Conservation (phyloP, 2,797 vertebrate species). For the Hylomyscus alleni region DNA sequence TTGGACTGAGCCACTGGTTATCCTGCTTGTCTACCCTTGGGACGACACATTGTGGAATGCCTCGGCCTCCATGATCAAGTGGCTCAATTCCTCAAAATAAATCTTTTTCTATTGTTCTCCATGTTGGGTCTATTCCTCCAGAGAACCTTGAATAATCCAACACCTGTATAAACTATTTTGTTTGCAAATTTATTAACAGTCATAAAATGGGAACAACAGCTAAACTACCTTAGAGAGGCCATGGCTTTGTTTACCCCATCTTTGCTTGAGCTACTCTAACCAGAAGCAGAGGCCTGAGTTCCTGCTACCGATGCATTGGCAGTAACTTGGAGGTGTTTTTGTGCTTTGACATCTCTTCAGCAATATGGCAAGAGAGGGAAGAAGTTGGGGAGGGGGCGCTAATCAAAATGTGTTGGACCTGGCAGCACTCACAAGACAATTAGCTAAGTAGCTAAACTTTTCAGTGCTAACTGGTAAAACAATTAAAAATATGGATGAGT, state of each 20-base stretch:
- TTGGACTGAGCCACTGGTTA: not conserved
- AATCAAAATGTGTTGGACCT: not conserved
- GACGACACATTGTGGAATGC: not conserved
- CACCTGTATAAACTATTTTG: not conserved
- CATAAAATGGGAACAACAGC: not conserved
- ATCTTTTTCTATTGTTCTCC: not conserved
- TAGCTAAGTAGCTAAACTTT: not conserved
- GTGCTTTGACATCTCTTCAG: not conserved
- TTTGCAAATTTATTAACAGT: not conserved
- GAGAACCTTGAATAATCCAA: not conserved
- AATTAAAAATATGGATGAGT: conserved; percentile 10
- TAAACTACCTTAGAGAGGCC: not conserved
- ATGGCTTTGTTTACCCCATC: not conserved
- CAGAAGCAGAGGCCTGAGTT: not conserved
- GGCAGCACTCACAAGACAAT: not conserved
- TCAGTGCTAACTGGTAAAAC: conserved; percentile 17
- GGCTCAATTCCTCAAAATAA: not conserved
- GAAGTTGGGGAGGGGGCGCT: not conserved
- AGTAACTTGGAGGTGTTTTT: not conserved
- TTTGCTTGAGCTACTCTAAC: not conserved
- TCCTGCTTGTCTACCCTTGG: not conserved
- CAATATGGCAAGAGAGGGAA: not conserved
- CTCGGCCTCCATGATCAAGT: not conserved
- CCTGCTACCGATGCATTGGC: not conserved
- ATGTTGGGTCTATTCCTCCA: not conserved